These are phyloP conservation scores for Eurystomus glaucurus DNA, from an alignment of 2,797 vertebrate species.

Conservation along the genomic window DNA sequence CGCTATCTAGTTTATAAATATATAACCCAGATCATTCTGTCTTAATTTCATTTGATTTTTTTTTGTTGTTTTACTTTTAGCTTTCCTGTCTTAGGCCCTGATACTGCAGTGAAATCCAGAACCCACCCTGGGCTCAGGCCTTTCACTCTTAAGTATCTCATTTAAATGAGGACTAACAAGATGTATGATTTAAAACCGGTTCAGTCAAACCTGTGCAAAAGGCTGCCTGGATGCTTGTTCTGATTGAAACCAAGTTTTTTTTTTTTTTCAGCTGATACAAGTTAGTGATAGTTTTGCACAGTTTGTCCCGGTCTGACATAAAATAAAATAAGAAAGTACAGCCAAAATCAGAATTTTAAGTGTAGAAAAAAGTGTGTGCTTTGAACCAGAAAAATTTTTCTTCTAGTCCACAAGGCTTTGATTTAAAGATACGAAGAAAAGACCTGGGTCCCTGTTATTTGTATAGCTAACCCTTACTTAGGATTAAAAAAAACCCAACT, in stretches of 20 bases:
- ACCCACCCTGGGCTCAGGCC: background rate
- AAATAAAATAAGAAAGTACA: background rate
- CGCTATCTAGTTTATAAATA: background rate
- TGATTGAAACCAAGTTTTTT: background rate
- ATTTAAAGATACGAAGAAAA: background rate
- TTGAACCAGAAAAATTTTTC: background rate
- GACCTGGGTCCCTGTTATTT: background rate
- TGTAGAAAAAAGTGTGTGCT: background rate
- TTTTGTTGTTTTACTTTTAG: background rate
- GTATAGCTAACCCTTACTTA: background rate
- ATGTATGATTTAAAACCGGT: background rate
- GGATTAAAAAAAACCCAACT: no score
- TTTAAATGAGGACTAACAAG: background rate
- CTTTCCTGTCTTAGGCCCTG: background rate
- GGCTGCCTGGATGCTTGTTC: background rate
- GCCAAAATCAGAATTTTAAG: background rate
- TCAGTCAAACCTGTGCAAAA: background rate
- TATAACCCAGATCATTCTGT: accelerated
- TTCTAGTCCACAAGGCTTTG: background rate
- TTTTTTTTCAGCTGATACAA: background rate
- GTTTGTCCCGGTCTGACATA: background rate
- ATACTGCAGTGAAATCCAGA: background rate
- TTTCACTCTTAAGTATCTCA: background rate
- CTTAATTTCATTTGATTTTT: background rate
- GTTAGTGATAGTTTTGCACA: background rate